Conservation (phyloP, 1,140 invertebrate genomes). For the Nixonia krombeini region DNA sequence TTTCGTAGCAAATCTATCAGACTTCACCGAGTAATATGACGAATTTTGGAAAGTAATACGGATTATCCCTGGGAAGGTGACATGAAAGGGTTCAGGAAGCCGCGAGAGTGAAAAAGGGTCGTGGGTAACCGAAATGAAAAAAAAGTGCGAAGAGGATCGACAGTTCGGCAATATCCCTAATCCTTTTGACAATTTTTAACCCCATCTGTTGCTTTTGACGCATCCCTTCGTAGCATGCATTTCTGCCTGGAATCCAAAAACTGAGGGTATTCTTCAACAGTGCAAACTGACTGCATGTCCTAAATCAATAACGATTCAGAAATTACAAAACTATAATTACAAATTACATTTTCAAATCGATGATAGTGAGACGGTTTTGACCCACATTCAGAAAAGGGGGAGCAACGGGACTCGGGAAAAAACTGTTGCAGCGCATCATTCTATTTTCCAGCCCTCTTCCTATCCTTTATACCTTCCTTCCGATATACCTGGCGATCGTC, state of each 20-base stretch:
- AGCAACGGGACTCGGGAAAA: too few species aligned
- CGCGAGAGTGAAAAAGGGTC: slow-evolving; percentile 49
- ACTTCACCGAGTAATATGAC: slow-evolving; percentile 28
- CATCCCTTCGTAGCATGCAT: slow-evolving; percentile 61
- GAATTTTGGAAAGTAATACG: slow-evolving; percentile 56
- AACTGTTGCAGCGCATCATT: slow-evolving; percentile 29
- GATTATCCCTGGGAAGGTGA: slow-evolving; percentile 48
- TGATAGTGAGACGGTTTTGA: too few species aligned
- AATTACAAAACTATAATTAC: too few species aligned
- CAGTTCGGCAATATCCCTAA: slow-evolving; percentile 70
- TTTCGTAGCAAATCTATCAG: too few species aligned
- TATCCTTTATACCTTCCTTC: slow-evolving; percentile 16
- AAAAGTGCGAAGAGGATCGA: slow-evolving; percentile 68
- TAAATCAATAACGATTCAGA: too few species aligned
- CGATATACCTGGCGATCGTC: slow-evolving; percentile 38
- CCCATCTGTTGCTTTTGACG: slow-evolving; percentile 69
- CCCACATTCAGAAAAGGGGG: too few species aligned
- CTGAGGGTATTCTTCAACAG: slow-evolving; percentile 32
- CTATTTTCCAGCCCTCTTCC: slow-evolving; percentile 18
- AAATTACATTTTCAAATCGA: too few species aligned
- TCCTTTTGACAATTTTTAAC: slow-evolving; percentile 72
- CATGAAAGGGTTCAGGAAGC: slow-evolving; percentile 38
- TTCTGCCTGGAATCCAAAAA: too few species aligned
- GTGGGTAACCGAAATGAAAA: slow-evolving; percentile 65
- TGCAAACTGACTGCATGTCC: slow-evolving; percentile 3